phyloP scores from a whole-genome alignment of 2,888 invertebrate genomes.

The Apantesis nais region DNA sequence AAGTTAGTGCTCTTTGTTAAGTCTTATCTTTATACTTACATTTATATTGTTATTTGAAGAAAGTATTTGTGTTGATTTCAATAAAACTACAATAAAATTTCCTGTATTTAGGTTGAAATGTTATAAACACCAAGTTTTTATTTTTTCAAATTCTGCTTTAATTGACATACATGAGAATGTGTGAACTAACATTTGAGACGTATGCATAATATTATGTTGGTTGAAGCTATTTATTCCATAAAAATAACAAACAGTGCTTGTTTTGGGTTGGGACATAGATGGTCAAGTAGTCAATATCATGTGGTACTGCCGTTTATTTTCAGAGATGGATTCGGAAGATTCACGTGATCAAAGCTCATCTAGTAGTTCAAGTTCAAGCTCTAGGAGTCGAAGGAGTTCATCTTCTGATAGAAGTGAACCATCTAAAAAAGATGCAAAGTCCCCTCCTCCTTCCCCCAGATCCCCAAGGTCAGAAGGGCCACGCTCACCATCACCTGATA shows the following conservation, averaged over 20 bases:
- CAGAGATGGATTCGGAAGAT: constrained; percentile 88
- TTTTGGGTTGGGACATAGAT: constrained; percentile 53
- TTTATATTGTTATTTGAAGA: background rate
- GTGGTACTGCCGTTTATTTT: constrained; percentile 58
- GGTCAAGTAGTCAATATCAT: constrained; percentile 44
- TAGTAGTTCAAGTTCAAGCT: constrained; percentile 81
- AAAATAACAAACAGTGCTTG: constrained; percentile 57
- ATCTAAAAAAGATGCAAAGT: constrained; percentile 73
- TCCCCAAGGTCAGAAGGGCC: constrained; percentile 58
- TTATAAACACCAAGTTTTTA: background rate
- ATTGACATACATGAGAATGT: constrained; percentile 41
- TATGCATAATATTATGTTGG: constrained; percentile 40
- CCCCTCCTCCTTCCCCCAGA: constrained; percentile 55
- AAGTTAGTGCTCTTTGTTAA: background rate
- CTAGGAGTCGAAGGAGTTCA: constrained; percentile 76
- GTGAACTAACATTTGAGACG: constrained; percentile 55
- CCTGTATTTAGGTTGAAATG: background rate
- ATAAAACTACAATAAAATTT: background rate
- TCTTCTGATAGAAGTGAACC: constrained; percentile 72
- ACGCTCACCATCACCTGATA: constrained; percentile 67
- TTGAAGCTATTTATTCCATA: constrained; percentile 50
- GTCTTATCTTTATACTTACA: background rate
- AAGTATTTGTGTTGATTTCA: background rate
- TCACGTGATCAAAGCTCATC: constrained; percentile 83
- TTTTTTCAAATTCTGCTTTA: constrained; percentile 29